Evolutionary conservation across 2,888 invertebrate species (phyloP), one percentile per base, ranked within the genome.

Genomic region (Cataglyphis rosenhaueri): DNA sequence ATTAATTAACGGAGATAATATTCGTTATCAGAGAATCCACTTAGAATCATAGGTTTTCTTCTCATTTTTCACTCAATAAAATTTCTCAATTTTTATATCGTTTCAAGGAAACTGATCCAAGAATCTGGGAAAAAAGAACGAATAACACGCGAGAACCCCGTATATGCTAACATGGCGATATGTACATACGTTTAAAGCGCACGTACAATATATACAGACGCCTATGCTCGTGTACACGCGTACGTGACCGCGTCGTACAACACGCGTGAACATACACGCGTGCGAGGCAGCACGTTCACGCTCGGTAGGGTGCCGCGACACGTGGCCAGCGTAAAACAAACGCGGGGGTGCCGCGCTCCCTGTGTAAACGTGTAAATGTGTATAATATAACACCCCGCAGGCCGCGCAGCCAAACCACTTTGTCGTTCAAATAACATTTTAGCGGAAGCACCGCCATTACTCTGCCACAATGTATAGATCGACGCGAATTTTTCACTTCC

Each of bases 341-440:
- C 57, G 55, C 41, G 29, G 32, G 59, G 70, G 29, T n/a, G 29
- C 41, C 44, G 65, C 29, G 64, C 48, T 62, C 87, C 73, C 74
- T 48, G 70, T 73, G 84, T 68, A 87, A 85, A 89, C 65, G 75
- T 82, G 81, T 81, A 82, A 84, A 73, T 61, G 74, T 62, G 81
- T 83, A 83, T 84, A 79, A 84, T 82, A 81, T 70, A 87, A 83
- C 82, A 83, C 82, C 75, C 82, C 57, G 38, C 81, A 62, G 74
- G 71, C 41, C 70, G 48, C 6, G 61, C 55, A 44, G 81, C 76
- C 83, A 76, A 74, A 78, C 83, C 81, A 81, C 83, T 82, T 83
- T 83, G 74, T 79, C 81, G 82, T 84, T 86, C 84, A 68, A 84
- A 74, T 86, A 87, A 87, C 85, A 76, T 87, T 84, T 81, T 85